These are phyloP conservation scores for Bothrops jararaca DNA, from an alignment of 2,113 vertebrate species.

Conservation along the genomic window DNA sequence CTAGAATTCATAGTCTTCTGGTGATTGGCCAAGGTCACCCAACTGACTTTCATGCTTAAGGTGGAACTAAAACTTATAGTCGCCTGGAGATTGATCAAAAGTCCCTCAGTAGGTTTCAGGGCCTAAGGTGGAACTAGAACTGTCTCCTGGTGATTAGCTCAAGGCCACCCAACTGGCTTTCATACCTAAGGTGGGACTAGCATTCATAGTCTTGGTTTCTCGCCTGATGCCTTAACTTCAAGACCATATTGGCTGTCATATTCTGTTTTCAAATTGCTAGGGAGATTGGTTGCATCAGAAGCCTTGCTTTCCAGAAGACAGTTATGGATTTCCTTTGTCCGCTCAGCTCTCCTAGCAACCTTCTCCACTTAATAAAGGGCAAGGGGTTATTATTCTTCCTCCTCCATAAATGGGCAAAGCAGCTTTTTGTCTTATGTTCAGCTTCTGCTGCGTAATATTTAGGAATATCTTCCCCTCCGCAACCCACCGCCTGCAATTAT, in stretches of 20 bases:
- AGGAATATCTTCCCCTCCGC: constrained; percentile 33
- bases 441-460: constrained; percentile 36
- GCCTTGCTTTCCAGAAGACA: neutral
- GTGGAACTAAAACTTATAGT: too few relatives aligned
- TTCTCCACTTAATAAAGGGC: neutral
- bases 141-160: neutral
- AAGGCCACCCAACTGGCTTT: neutral
- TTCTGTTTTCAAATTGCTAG: neutral
- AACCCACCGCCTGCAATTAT: constrained; percentile 45
- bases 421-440: constrained; percentile 11
- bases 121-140: neutral
- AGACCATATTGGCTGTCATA: neutral
- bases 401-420: neutral
- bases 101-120: too few relatives aligned
- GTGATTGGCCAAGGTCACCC: too few relatives aligned
- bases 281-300: neutral
- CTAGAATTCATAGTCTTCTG: too few relatives aligned
- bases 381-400: neutral
- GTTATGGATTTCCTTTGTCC: neutral
- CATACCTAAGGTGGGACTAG: neutral
- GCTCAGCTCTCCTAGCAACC: neutral
- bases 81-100: too few relatives aligned
- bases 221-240: neutral
- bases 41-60: too few relatives aligned
- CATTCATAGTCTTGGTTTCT: neutral